These are phyloP conservation scores for Ecliptopera silaceata DNA, from an alignment of 2,888 invertebrate species.

Conservation along the genomic window DNA sequence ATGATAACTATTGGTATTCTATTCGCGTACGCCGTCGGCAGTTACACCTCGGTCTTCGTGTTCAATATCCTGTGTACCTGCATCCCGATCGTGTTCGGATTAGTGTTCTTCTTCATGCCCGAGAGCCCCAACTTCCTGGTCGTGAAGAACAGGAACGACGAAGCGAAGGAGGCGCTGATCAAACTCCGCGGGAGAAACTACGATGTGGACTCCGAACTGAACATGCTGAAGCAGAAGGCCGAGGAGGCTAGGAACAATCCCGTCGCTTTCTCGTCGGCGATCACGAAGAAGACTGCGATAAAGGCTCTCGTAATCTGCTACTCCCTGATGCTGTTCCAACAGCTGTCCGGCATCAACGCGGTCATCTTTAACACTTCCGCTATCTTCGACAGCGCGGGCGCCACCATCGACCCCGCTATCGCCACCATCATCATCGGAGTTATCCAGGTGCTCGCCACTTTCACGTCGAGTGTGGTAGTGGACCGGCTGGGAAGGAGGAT, in stretches of 20 bases:
- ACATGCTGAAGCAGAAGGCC: slow-evolving; percentile 81
- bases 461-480: slow-evolving; percentile 89
- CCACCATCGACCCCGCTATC: slow-evolving; percentile 79
- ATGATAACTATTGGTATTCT: slow-evolving; percentile 93
- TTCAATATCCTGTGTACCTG: slow-evolving; percentile 86
- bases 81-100: slow-evolving; percentile 87
- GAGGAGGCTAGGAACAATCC: slow-evolving; percentile 78
- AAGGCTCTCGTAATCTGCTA: slow-evolving; percentile 88
- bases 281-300: slow-evolving; percentile 84
- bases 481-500: slow-evolving; percentile 91
- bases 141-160: slow-evolving; percentile 84
- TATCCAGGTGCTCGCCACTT: slow-evolving; percentile 90
- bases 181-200: slow-evolving; percentile 89
- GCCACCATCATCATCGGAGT: slow-evolving; percentile 92
- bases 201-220: slow-evolving; percentile 86
- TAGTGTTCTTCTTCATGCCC: slow-evolving; percentile 91
- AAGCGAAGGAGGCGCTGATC: slow-evolving; percentile 87
- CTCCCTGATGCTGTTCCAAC: slow-evolving; percentile 95
- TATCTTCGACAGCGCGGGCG: slow-evolving; percentile 88
- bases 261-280: slow-evolving; percentile 80
- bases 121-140: slow-evolving; percentile 91
- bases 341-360: slow-evolving; percentile 92
- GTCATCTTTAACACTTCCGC: slow-evolving; percentile 90
- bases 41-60: slow-evolving; percentile 78
- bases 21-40: slow-evolving; percentile 88